Percentiles rank a stretch among this genome's conserved stretches.
These are phyloP conservation scores for Ferdinandea cuprea DNA, from an alignment of 2,888 invertebrate species.

Conservation along the genomic window DNA sequence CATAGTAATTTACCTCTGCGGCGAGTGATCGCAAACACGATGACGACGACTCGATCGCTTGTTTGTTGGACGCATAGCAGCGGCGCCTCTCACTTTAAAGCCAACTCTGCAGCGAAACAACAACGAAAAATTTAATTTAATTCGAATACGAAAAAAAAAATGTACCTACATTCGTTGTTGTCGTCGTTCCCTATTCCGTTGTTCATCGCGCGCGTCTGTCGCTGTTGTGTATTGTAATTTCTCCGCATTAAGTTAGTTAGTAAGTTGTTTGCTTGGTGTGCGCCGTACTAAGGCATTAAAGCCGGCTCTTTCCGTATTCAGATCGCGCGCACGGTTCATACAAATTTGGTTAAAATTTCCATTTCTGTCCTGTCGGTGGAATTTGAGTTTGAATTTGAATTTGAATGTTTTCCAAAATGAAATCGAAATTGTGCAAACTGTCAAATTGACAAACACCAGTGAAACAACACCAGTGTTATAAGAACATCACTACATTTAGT, in stretches of 20 bases:
- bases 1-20: conserved; percentile 32
- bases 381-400: conserved; percentile 7
- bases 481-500: conserved; percentile 11
- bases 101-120: conserved; percentile 19
- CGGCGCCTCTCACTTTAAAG: conserved; percentile 61
- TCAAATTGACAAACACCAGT: conserved; percentile 37
- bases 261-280: conserved; percentile 46
- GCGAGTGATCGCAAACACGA: conserved; percentile 37
- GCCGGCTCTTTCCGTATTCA: conserved; percentile 69
- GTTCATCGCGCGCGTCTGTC: conserved; percentile 22
- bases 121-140: conserved; percentile 44
- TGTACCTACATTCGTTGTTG: not conserved
- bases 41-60: conserved; percentile 33
- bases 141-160: conserved; percentile 44
- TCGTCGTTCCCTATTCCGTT: conserved; percentile 55
- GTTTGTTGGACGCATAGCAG: conserved; percentile 24
- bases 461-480: conserved; percentile 25
- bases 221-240: conserved; percentile 63
- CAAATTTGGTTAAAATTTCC: conserved; percentile 40
- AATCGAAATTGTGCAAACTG: conserved; percentile 39
- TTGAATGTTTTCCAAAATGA: conserved; percentile 27
- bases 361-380: not conserved
- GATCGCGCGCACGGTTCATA: conserved; percentile 21
- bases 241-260: conserved; percentile 68
- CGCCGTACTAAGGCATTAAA: conserved; percentile 59